Evolutionary conservation across 2,113 vertebrate species (phyloP), one percentile per base, ranked within the genome.

Genomic region (Telmatochromis brichardi): DNA sequence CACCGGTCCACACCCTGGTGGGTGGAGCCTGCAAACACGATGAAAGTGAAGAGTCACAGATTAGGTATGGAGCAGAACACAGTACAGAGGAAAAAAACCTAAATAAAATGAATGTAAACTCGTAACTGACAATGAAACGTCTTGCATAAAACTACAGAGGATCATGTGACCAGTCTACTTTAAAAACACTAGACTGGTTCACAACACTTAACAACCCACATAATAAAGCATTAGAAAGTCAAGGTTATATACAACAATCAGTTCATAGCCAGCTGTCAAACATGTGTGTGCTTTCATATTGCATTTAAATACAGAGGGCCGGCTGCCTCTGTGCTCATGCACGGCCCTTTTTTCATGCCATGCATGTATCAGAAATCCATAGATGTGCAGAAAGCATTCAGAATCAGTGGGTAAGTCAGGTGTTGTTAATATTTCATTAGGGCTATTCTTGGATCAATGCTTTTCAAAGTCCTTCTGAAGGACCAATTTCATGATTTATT

Each of bases 401-500:
- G 88, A 94, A 88, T 94, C 90, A 73, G 86, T 81, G 76, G 76
- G 53, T 60, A 71, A 89, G 82, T 88, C 84, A 88, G 90, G 87
- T 90, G 83, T 40, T 65, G 96, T 97, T 96, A 97, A 97, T 97
- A 97, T 97, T 98, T 98, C 96, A 98, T 96, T 63, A 94, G 89
- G 90, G 96, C 96, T 97, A 97, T 96, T 98, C 96, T 97, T 95
- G 97, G 96, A 97, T 97, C 96, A 96, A 95, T 95, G 91, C 95
- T 93, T 96, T 96, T 95, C 95, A 96, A 90, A 96, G 96, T 90
- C 94, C 91, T 96, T 96, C 93, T 95, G 95, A 96, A 96, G 96
- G 97, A 95, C 93, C 96, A 94, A 91, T 93, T 95, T 96, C 95
- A 97, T 97, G 92, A 96, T 97, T 98, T 97, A 97, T 97, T 98